Evolutionary conservation across 2,797 vertebrate genomes (phyloP).

Genomic region (Odontamblyopus rebecca): DNA sequence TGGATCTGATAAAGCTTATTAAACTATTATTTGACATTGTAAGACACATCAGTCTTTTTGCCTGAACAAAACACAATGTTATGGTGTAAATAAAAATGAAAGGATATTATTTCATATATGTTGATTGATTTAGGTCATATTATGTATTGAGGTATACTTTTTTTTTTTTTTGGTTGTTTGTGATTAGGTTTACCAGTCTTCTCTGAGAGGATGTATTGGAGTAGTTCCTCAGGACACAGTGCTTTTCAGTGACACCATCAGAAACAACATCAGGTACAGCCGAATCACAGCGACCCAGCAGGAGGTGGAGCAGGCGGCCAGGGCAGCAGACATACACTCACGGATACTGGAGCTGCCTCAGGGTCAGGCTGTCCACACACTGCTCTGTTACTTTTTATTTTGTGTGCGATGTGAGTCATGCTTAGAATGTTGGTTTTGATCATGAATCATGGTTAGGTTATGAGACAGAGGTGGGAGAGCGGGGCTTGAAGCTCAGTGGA

Average conservation of each 20-base stretch:
- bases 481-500: slow-evolving; percentile 89
- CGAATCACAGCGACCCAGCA: slow-evolving; percentile 76
- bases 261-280: slow-evolving; percentile 89
- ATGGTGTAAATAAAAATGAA: background rate
- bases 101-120: background rate
- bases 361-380: slow-evolving; percentile 65
- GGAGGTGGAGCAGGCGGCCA: slow-evolving; percentile 86
- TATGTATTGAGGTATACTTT: background rate
- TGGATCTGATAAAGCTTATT: background rate
- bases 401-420: background rate
- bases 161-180: background rate
- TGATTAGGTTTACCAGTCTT: slow-evolving; percentile 81
- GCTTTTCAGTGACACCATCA: slow-evolving; percentile 87
- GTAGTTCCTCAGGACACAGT: slow-evolving; percentile 92
- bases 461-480: slow-evolving; percentile 86
- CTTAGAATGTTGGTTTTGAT: slow-evolving; percentile 4
- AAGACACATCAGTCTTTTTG: background rate
- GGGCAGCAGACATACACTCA: slow-evolving; percentile 85
- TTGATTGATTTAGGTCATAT: background rate
- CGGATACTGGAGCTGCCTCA: slow-evolving; percentile 84
- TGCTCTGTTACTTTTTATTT: background rate
- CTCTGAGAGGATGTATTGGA: slow-evolving; percentile 84
- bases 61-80: background rate
- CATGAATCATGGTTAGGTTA: slow-evolving; percentile 75
- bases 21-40: background rate